Base-by-base conservation (phyloP, 1,140 invertebrate species). In the Leptoteleia sp. region DNA sequence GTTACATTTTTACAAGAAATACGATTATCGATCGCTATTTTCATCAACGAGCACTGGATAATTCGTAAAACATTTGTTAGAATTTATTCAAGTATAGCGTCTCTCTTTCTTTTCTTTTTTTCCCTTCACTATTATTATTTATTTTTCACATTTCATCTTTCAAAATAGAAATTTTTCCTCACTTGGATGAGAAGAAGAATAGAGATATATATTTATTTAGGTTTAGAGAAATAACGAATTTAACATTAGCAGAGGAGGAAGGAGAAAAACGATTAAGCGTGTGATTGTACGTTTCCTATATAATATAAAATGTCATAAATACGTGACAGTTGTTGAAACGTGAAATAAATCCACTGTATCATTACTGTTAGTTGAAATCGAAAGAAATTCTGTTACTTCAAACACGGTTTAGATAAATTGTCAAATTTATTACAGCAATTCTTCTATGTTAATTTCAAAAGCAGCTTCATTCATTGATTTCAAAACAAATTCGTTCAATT, bases 1-100 rank as follows among this genome's bases (percentile, higher is more conserved):
- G 61, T 72, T 80, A 80, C 78, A 76, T 76, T 80, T 80, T 76
- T 76, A 80, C 78, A 76, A 80, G 61, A 76, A 76, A 70, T 79
- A 79, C 72, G 72, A 80, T 80, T 80, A 80, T 76, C 72, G 43
- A 64, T 76, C 78, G 72, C 72, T 80, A 68, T 72, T 65, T 77
- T 76, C 52, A 72, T 72, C 54, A 76, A 76, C 78, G 67, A 79
- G 65, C 61, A 76, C 43, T 67, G 65, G 57, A 71, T 76, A 76
- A 76, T 73, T 73, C 62, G 68, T 76, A 59, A 76, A 72, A 76
- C 79, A 65, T 80, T 76, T 61, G 37, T 76, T 76, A 71, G 42
- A 76, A 75, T 76, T 67, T 73, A 45, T 76, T 80, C 61, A 72
- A 72, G 67, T 67, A 70, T 67, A 70, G 62, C 25, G 38, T 67